Percentiles rank a stretch among this genome's conserved stretches.
Conservation (phyloP, 1,140 invertebrate species). For the Trichonephila clavata region DNA sequence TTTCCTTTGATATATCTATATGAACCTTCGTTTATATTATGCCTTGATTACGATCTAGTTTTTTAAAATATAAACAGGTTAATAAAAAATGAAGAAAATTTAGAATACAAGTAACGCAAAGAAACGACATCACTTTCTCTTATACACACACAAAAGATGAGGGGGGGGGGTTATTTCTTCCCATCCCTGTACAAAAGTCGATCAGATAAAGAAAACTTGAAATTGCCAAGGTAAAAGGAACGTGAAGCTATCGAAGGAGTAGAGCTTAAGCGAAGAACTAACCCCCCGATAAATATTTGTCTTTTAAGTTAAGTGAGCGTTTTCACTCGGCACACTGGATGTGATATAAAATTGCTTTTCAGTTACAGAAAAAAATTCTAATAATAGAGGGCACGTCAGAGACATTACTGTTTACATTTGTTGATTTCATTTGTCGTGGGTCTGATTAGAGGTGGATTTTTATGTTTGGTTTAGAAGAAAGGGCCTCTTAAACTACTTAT, state of each 20-base stretch:
- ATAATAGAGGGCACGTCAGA: neutral
- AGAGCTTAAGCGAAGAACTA: neutral
- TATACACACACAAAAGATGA: neutral
- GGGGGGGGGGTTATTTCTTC: neutral
- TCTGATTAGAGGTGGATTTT: conserved; percentile 23
- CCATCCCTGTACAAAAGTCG: neutral
- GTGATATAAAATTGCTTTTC: conserved; percentile 41
- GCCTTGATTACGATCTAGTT: too few species aligned
- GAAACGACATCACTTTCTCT: neutral
- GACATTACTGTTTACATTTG: conserved; percentile 36
- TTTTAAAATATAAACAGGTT: too few species aligned
- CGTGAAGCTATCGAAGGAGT: neutral
- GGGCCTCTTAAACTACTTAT: conserved; percentile 13
- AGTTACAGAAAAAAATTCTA: conserved; percentile 14
- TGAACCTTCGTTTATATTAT: too few species aligned
- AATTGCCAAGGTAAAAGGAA: neutral
- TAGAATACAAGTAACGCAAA: neutral
- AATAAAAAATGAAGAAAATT: neutral
- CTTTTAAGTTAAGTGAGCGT: conserved; percentile 25
- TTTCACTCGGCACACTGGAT: conserved; percentile 1
- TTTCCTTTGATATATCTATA: too few species aligned
- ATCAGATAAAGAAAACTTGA: conserved; percentile 7
- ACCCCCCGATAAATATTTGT: conserved; percentile 19
- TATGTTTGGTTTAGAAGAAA: neutral
- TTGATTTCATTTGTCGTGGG: conserved; percentile 38